Percentiles rank a stretch among this genome's conserved stretches.
These are phyloP conservation scores for Trochalopteron elliotii DNA, from an alignment of 2,113 vertebrate species.

Conservation along the genomic window DNA sequence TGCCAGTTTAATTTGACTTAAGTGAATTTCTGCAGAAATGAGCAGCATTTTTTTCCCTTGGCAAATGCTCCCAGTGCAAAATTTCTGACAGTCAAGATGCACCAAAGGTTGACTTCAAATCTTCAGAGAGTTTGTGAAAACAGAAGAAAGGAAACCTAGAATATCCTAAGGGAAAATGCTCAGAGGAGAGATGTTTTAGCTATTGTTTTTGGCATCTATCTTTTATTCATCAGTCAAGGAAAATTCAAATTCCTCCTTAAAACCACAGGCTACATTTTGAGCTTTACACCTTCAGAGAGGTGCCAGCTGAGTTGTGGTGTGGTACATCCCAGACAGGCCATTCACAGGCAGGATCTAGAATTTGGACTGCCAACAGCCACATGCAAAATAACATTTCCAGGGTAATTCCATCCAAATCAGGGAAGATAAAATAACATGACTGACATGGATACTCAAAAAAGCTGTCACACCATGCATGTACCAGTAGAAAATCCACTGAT, in stretches of 20 bases:
- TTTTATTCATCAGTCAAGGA: not conserved
- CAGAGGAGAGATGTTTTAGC: not conserved
- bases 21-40: not conserved
- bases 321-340: not conserved
- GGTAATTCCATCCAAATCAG: not conserved
- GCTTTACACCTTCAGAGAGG: not conserved
- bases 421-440: not conserved
- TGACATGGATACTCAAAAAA: not conserved
- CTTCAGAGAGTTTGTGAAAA: not conserved
- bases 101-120: not conserved
- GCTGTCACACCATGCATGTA: accelerated
- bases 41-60: not conserved
- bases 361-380: not conserved
- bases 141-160: not conserved
- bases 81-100: not conserved
- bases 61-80: not conserved
- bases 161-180: not conserved
- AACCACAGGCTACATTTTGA: not conserved
- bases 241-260: not conserved
- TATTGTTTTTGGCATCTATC: not conserved
- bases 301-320: not conserved
- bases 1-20: not conserved
- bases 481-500: not conserved
- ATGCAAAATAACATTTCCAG: not conserved
- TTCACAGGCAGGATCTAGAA: not conserved